A percentile compares a stretch with the other conserved stretches of the same genome.
phyloP scores from a whole-genome alignment of 2,888 invertebrate species.

The Tetragonisca angustula region DNA sequence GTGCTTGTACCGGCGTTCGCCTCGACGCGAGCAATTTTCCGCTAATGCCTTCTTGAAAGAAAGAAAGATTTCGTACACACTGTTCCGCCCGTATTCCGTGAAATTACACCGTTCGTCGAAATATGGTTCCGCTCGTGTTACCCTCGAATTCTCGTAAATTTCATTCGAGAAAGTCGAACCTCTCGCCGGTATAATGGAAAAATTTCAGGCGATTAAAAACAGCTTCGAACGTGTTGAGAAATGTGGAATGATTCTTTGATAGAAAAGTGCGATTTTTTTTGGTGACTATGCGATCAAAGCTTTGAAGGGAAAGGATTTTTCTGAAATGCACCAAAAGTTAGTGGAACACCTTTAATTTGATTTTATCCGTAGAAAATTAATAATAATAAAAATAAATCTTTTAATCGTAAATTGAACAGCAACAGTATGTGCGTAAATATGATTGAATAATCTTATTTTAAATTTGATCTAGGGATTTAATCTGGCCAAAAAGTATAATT shows the following conservation, averaged over 20 bases:
- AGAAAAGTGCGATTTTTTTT: neutral
- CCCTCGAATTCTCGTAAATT: neutral
- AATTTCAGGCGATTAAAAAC: neutral
- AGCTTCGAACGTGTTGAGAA: neutral
- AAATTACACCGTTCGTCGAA: conserved; percentile 28
- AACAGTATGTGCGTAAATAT: too few species aligned
- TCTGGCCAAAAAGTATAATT: too few species aligned
- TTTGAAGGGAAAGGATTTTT: too few species aligned
- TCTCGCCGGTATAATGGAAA: neutral
- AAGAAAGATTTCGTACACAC: conserved; percentile 18
- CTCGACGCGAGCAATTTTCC: conserved; percentile 37
- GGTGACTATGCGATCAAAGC: neutral
- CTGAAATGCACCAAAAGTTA: too few species aligned
- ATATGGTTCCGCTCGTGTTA: conserved; percentile 9
- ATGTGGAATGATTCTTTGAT: neutral
- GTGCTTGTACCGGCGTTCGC: conserved; percentile 7
- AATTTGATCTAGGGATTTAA: too few species aligned
- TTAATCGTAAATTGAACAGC: too few species aligned
- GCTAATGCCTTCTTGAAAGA: conserved; percentile 42
- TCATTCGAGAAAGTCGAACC: neutral
- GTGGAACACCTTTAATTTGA: too few species aligned
- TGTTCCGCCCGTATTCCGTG: conserved; percentile 19
- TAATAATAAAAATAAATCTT: too few species aligned
- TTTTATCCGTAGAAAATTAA: too few species aligned
- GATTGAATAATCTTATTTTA: too few species aligned